Percentiles rank a stretch among this genome's conserved stretches.
Conservation (phyloP, 2,113 vertebrate genomes). For the Ariopsis seemanni region DNA sequence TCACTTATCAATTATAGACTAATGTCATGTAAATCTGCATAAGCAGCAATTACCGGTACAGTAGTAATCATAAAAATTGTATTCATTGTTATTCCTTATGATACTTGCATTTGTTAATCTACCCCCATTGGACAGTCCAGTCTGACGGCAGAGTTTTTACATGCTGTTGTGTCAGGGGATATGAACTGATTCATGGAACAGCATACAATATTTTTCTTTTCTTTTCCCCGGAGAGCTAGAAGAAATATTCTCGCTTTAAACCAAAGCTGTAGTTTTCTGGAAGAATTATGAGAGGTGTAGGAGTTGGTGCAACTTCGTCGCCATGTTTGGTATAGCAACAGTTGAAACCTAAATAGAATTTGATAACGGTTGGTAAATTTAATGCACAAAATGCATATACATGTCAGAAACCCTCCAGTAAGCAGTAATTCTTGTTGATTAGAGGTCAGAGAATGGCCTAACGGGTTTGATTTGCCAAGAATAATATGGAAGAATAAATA, state of each 20-base stretch:
- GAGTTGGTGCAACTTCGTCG: neutral
- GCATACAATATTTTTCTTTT: neutral
- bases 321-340: neutral
- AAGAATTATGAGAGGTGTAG: neutral
- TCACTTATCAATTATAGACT: conserved; percentile 51
- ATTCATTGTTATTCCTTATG: conserved; percentile 53
- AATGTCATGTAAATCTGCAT: conserved; percentile 52
- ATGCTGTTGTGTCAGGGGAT: conserved; percentile 4
- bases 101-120: conserved; percentile 43
- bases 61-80: conserved; percentile 61
- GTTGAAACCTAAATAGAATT: neutral
- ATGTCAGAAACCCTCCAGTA: neutral
- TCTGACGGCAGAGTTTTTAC: conserved; percentile 33
- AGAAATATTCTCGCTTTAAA: neutral
- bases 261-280: neutral
- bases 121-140: conserved; percentile 24
- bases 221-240: neutral
- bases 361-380: neutral
- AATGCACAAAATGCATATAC: too few relatives aligned
- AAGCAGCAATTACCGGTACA: conserved; percentile 59
- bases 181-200: neutral
- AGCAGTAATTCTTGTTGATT: neutral
- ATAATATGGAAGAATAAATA: too few relatives aligned
- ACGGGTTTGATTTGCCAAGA: too few relatives aligned
- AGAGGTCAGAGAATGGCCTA: neutral